phyloP scores from a whole-genome alignment of 2,888 invertebrate genomes.

The Agonum fuliginosum region DNA sequence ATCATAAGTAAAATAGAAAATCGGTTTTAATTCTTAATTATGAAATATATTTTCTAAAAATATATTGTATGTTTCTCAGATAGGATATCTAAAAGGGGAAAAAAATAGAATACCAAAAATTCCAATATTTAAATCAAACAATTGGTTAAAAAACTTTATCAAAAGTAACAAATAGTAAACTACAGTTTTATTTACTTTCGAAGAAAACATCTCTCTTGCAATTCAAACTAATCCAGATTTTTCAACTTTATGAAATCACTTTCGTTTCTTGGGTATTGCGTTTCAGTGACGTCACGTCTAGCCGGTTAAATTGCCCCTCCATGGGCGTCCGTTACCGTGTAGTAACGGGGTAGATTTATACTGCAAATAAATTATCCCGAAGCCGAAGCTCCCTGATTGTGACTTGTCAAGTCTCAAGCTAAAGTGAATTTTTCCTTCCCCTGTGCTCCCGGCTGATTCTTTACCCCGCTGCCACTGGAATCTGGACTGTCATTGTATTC shows the following conservation, averaged over 20 bases:
- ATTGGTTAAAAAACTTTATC: too few species aligned
- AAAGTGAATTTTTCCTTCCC: not conserved
- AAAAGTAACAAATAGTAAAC: not conserved
- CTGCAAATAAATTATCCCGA: constrained; percentile 22
- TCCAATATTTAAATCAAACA: not conserved
- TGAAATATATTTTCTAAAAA: too few species aligned
- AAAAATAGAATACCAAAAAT: not conserved
- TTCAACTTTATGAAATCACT: constrained; percentile 31
- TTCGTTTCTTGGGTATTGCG: constrained; percentile 14
- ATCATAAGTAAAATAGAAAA: too few species aligned
- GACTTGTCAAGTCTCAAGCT: constrained; percentile 21
- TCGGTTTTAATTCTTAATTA: too few species aligned
- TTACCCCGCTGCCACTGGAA: not conserved
- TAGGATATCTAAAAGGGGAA: too few species aligned
- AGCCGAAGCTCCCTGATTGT: constrained; percentile 7
- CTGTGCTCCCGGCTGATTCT: not conserved
- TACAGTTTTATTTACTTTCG: constrained; percentile 13
- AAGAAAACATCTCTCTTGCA: not conserved
- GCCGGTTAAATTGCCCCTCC: constrained; percentile 40
- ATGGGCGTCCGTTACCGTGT: constrained; percentile 24
- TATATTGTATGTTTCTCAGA: too few species aligned
- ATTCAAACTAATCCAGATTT: constrained; percentile 11
- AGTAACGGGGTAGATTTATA: constrained; percentile 32
- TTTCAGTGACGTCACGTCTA: constrained; percentile 46
- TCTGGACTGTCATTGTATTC: not conserved